phyloP scores from a whole-genome alignment of 2,113 vertebrate genomes.

The Probosciger aterrimus region DNA sequence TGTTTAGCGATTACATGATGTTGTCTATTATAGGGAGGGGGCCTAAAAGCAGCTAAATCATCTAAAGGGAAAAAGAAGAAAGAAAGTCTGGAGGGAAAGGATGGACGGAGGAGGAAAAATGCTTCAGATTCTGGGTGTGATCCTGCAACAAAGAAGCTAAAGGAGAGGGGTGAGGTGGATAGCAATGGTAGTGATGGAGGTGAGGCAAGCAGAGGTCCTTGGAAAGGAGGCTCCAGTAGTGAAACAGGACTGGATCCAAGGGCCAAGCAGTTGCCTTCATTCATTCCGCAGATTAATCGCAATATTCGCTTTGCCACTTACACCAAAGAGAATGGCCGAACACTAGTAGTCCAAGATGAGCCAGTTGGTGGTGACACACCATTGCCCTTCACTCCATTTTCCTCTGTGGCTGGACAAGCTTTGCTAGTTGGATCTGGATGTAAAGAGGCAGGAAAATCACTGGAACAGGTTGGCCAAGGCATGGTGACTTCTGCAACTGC shows the following conservation, averaged over 20 bases:
- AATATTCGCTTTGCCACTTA: conserved; percentile 83
- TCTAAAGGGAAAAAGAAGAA: conserved; percentile 86
- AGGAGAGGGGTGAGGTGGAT: conserved; percentile 83
- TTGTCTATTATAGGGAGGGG: conserved; percentile 69
- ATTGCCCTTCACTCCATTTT: conserved; percentile 80
- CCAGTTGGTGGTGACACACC: conserved; percentile 75
- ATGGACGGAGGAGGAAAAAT: conserved; percentile 88
- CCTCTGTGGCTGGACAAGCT: conserved; percentile 83
- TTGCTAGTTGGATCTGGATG: conserved; percentile 77
- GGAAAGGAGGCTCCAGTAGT: conserved; percentile 75
- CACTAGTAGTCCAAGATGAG: conserved; percentile 83
- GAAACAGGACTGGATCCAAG: conserved; percentile 74
- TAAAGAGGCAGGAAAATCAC: conserved; percentile 76
- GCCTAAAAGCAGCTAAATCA: conserved; percentile 71
- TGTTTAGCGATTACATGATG: not conserved
- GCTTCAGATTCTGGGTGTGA: conserved; percentile 89
- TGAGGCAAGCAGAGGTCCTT: conserved; percentile 78
- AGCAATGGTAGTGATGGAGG: conserved; percentile 78
- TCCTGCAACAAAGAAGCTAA: conserved; percentile 89
- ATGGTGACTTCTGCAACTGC: conserved; percentile 70
- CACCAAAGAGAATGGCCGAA: conserved; percentile 94
- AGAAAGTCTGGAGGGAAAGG: conserved; percentile 86
- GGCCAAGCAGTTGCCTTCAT: conserved; percentile 75
- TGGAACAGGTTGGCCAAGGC: conserved; percentile 79
- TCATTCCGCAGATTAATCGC: conserved; percentile 84